Base-by-base conservation (phyloP, 2,797 vertebrate species). In the Pteronotus mesoamericanus region DNA sequence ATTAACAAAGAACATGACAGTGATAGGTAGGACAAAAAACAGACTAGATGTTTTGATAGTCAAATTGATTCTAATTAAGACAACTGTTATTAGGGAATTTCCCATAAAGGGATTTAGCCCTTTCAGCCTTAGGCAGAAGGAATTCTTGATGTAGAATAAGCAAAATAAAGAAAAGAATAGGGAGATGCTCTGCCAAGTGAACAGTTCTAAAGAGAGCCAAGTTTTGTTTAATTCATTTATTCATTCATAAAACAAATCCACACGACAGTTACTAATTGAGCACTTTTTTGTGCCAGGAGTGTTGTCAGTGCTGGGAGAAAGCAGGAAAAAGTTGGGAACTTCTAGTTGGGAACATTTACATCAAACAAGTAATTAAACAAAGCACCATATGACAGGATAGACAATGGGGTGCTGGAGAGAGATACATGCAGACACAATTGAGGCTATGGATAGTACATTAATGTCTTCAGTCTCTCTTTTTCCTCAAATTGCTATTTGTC, bases 221-320 rank as follows among this genome's bases (percentile, higher is more conserved):
- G 22, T 66, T 86, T 85, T 90, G 90, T 94, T 92, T 34, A 78
- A 77, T 79, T 95, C 69, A 90, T 75, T 85, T 92, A 86, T 91
- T 94, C 90, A 96, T 96, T 96, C 94, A 91, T 72, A 96, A 89
- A 87, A 95, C 1, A 39, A 91, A 69, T 77, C 34, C 42, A 77
- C 64, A 93, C 12, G 80, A 61, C 80, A 96, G 51, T 71, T 91
- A 92, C 68, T 94, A 88, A 92, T 74, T 80, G 74, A 94, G 44
- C 21, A 46, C 24, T 90, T 96, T 88, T 51, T 66, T 71, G 34
- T 80, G 55, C 46, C 48, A 64, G 85, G 44, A 57, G 75, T 5
- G 4, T 53, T 68, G 85, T 80, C 64, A 85, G 34, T n/a, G 6
- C 15, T 71, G 59, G 69, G 29, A 82, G 48, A 57, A 79, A 86